Evolutionary conservation across 2,113 vertebrate genomes (phyloP), one percentile per base, ranked within the genome.

Genomic region (Entosphenus tridentatus): DNA sequence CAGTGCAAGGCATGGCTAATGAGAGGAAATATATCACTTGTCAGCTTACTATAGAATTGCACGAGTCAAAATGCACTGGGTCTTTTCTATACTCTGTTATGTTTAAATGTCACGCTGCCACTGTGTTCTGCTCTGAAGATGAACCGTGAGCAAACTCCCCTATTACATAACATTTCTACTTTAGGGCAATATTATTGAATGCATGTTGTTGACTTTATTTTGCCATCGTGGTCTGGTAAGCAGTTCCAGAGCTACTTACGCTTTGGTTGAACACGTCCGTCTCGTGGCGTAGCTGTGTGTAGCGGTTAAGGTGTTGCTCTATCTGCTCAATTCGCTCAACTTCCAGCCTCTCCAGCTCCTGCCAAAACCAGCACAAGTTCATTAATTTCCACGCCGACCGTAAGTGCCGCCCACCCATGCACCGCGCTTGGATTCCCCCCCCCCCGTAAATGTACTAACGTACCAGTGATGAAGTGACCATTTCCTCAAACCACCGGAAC

Each of bases 241-340:
- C 39, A 5, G 39, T 39, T 5, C 39, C 39, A 9, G 62, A 16
- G 62, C 21, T 10, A 83, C 92, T 89, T 75, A 97, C 93, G 12
- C 93, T 89, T 85, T 98, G 93, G 83, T 97, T 98, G 81, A 98
- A 98, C 93, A 98, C 96, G 79, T 98, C 93, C 0, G 93, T 98
- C 77, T 98, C 93, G 0, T 96, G 93, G 39, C 93, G 81, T 56
- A 97, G 81, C 70, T 90, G 92, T 1, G 93, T 96, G 74, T 98
- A 98, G 74, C 95, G 92, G 76, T 87, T 86, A 69, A 98, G 84
- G 1, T 97, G 89, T 67, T 95, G 91, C 57, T 89, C 77, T 73
- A 98, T 91, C 84, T 95, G 87, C 78, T 97, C 90, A 54, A 96
- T 86, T 57, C 93, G 80, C 78, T 97, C 90, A 70, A 95, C 83